Percentiles rank a stretch among this genome's conserved stretches.
Conservation (phyloP, 2,113 vertebrate genomes). For the Peucedramus taeniatus region DNA sequence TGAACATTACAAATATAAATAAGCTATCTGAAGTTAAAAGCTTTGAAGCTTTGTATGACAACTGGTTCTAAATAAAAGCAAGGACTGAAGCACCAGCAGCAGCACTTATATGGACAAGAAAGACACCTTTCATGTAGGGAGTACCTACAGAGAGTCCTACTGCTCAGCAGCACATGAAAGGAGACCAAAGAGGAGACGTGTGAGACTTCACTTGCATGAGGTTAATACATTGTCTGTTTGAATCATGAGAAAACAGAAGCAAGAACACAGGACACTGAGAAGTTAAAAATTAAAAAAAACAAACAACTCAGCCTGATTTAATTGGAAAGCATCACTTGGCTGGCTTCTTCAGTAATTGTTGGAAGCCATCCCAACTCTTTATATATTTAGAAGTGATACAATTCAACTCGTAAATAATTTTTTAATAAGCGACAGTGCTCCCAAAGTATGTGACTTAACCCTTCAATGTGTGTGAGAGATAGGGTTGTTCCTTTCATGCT, state of each 20-base stretch:
- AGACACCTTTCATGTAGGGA: constrained; percentile 37
- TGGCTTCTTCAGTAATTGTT: constrained; percentile 5
- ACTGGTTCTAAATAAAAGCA: neutral
- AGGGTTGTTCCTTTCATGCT: neutral
- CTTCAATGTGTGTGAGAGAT: neutral
- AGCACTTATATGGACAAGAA: neutral
- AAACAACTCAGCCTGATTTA: constrained; percentile 11
- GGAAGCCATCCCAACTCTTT: constrained; percentile 39
- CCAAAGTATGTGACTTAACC: constrained; percentile 11
- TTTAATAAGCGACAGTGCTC: constrained; percentile 14
- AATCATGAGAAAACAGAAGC: neutral
- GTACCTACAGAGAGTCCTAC: neutral
- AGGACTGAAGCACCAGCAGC: neutral
- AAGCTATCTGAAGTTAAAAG: neutral
- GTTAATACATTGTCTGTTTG: neutral
- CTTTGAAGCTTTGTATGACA: constrained; percentile 25
- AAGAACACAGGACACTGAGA: neutral
- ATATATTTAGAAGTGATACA: constrained; percentile 51
- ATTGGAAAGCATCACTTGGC: constrained; percentile 28
- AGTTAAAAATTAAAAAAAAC: neutral
- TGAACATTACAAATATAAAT: neutral
- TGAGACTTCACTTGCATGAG: neutral
- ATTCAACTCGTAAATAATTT: constrained; percentile 42
- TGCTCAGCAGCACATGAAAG: constrained; percentile 33
- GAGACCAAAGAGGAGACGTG: neutral